Percentiles rank a stretch among this genome's conserved stretches.
phyloP scores from a whole-genome alignment of 2,888 invertebrate genomes.

The Coenonympha glycerion region DNA sequence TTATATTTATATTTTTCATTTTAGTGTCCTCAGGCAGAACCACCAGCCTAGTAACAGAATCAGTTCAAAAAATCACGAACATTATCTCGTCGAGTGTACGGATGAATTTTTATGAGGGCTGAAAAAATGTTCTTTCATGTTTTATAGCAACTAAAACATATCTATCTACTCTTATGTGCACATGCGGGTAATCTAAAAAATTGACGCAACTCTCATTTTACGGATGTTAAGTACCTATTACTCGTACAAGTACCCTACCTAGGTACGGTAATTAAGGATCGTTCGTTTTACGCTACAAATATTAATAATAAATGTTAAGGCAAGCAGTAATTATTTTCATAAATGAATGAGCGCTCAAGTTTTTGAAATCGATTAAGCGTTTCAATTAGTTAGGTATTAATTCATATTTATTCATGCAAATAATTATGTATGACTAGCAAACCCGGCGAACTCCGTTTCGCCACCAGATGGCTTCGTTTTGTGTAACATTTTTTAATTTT shows the following conservation, averaged over 20 bases:
- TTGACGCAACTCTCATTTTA: not conserved
- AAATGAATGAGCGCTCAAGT: conserved; percentile 1
- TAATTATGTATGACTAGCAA: too few species aligned
- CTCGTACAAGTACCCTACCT: not conserved
- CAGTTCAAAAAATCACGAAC: not conserved
- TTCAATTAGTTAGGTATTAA: too few species aligned
- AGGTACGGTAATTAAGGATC: not conserved
- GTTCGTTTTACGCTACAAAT: not conserved
- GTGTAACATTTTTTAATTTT: too few species aligned
- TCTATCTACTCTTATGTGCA: not conserved
- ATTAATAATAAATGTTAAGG: conserved; percentile 35
- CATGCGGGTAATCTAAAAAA: not conserved
- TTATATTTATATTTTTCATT: not conserved
- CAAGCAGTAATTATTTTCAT: conserved; percentile 16
- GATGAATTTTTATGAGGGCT: conserved; percentile 6
- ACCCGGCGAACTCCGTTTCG: too few species aligned
- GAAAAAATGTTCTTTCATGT: too few species aligned
- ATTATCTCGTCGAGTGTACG: not conserved
- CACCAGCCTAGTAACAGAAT: not conserved
- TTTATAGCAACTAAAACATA: too few species aligned
- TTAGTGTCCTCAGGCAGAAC: not conserved
- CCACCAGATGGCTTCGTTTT: too few species aligned
- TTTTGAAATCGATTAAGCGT: not conserved
- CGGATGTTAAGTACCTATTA: not conserved
- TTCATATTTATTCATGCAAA: too few species aligned